Evolutionary conservation across 2,797 vertebrate species (phyloP), one percentile per base, ranked within the genome.

Genomic region (Mastacembelus armatus): DNA sequence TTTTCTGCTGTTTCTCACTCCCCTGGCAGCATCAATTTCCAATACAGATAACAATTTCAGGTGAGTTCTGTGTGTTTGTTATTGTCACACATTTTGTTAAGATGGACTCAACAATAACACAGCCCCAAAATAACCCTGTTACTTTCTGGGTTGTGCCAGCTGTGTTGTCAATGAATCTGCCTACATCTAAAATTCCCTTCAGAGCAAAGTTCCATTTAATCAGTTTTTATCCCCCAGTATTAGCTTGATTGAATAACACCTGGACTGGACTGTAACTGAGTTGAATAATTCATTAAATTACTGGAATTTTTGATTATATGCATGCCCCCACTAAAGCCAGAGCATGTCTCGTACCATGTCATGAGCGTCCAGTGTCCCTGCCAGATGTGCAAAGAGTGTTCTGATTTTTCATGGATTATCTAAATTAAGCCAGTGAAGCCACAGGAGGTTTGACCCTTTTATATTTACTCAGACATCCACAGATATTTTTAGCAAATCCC

Each of bases 141-240:
- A 40, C 24, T 19, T 29, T 27, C 38, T 60, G 7, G 7, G 19
- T 36, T 60, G 19, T 39, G 6, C 33, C 27, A 7, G 11, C 27
- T 19, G 36, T 71, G 51, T 64, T 74, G 78, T 71, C n/a, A 76
- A 29, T 76, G 51, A 60, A 71, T 52, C 45, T 43, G 16, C 5
- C 0, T 45, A 27, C 26, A 63, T 45, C 16, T 15, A 19, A 55
- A 1, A 58, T 65, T 30, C 16, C 39, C 50, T 39, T 63, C 30
- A 44, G 61, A 9, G 24, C 30, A 58, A 51, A 50, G 22, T 26
- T 64, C 57, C 19, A 39, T 52, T 66, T 16, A 33, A 16, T 33
- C 24, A n/a, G 4, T 44, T 51, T 66, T 40, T 27, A 11, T 47
- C 35, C 10, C 49, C 32, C 16, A 47, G 4, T n/a, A 26, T 52